Percentiles rank a stretch among this genome's conserved stretches.
These are phyloP conservation scores for Lerista edwardsae DNA, from an alignment of 2,797 vertebrate genomes.

Conservation along the genomic window DNA sequence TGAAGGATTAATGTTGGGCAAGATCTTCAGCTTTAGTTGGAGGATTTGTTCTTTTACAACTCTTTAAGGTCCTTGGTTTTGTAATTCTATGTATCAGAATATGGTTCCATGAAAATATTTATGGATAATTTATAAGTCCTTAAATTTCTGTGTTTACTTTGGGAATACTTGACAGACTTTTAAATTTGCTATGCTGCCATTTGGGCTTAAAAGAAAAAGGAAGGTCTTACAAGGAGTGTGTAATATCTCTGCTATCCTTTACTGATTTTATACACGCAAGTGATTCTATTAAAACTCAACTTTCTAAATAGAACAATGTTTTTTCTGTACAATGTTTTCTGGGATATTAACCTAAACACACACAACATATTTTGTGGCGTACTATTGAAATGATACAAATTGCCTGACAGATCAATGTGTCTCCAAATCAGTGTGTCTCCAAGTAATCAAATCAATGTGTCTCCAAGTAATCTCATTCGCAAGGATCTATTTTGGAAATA, in stretches of 20 bases:
- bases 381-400: neutral
- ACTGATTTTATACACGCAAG: neutral
- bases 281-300: neutral
- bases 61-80: neutral
- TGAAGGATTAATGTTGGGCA: neutral
- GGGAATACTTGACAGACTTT: slow-evolving; percentile 46
- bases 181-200: slow-evolving; percentile 57
- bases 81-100: neutral
- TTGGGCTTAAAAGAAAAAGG: slow-evolving; percentile 45
- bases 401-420: too few species aligned
- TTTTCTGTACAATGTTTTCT: neutral
- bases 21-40: neutral
- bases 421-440: too few species aligned
- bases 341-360: neutral
- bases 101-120: fast-evolving
- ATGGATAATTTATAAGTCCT: slow-evolving; percentile 9
- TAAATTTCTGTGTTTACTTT: neutral
- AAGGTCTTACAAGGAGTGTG: slow-evolving; percentile 16
- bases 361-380: neutral
- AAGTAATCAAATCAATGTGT: neutral
- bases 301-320: neutral
- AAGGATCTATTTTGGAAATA: slow-evolving; percentile 25
- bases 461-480: neutral
- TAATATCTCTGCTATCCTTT: slow-evolving; percentile 4
- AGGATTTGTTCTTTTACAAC: neutral